Conservation (phyloP, 92 coral and sea anemone genomes). For the Umimayanthus chanpuru region DNA sequence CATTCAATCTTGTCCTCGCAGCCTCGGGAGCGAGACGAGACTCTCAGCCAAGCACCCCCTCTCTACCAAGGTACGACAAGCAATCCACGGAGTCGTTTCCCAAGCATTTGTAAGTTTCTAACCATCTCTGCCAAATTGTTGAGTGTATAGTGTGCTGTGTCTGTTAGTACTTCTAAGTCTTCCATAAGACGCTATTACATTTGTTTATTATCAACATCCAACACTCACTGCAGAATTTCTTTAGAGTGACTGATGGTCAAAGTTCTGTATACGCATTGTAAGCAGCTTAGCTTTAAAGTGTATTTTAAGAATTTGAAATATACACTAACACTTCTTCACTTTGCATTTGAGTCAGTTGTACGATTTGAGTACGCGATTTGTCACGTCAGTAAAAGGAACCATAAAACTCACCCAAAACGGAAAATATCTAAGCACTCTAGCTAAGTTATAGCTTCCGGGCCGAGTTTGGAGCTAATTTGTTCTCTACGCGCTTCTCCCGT, state of each 20-base stretch:
- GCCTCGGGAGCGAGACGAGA: constrained; percentile 55
- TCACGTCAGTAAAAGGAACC: neutral
- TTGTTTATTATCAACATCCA: neutral
- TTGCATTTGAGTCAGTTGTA: constrained; percentile 11
- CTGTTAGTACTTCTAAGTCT: too few relatives aligned
- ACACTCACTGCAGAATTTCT: neutral
- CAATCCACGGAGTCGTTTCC: constrained; percentile 32
- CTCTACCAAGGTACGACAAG: constrained; percentile 42
- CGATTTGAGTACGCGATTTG: neutral
- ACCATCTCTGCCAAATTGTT: neutral
- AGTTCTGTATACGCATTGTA: neutral
- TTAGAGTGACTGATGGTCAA: neutral
- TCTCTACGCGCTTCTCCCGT: neutral
- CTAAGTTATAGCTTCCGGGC: constrained; percentile 20
- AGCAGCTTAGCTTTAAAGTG: neutral
- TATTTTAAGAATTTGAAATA: constrained; percentile 20
- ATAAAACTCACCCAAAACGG: constrained; percentile 8
- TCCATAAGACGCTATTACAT: constrained; percentile 1
- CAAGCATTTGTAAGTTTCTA: constrained; percentile 44
- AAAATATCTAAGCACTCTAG: neutral
- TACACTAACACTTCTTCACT: neutral
- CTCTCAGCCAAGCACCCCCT: constrained; percentile 23
- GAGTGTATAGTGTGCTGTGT: neutral
- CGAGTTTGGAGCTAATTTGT: neutral
- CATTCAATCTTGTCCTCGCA: constrained; percentile 76